Evolutionary conservation across 2,797 vertebrate species (phyloP), one percentile per base, ranked within the genome.

Genomic region (Crenuchus spilurus): DNA sequence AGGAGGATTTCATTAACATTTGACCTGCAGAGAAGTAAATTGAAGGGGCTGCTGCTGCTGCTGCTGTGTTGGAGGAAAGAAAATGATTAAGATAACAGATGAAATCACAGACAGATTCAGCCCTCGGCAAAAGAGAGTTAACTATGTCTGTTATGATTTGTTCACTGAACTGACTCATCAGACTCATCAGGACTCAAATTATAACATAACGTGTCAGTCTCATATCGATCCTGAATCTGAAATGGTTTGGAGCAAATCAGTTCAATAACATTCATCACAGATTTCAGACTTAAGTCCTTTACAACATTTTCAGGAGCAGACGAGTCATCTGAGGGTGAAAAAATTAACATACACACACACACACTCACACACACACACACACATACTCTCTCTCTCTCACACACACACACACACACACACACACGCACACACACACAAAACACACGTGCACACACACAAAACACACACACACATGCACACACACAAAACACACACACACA

Each of bases 1-100:
- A 72, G 63, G 49, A 58, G 49, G 52, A 66, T 81, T 81, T 78
- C 74, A 78, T 76, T 81, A 82, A 64, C 70, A 75, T 75, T 71
- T 74, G 61, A 58, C 70, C 69, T 41, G 20, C 46, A 51, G 58
- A 31, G 67, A 74, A 62, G 26, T 51, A 54, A 54, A 76, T 57
- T 62, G n/a, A n/a, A n/a, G n/a, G n/a, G n/a, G 64, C 57, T 52
- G 24, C 18, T 52, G 62, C 60, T 16, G 67, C n/a, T n/a, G 52
- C 58, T 64, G 66, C 66, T 64, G 20, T 57, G 57, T 65, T 49
- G 52, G 48, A 54, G 37, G 39, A 11, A 70, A 49, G 35, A 76
- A 70, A 70, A 70, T 35, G 44, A 76, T 65, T 65, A 65, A 70
- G 68, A 64, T 70, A 76, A 76, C 48, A 55, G 63, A 69, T 62